Conservation (phyloP, 2,797 vertebrate species). For the Pseudopleuronectes americanus region DNA sequence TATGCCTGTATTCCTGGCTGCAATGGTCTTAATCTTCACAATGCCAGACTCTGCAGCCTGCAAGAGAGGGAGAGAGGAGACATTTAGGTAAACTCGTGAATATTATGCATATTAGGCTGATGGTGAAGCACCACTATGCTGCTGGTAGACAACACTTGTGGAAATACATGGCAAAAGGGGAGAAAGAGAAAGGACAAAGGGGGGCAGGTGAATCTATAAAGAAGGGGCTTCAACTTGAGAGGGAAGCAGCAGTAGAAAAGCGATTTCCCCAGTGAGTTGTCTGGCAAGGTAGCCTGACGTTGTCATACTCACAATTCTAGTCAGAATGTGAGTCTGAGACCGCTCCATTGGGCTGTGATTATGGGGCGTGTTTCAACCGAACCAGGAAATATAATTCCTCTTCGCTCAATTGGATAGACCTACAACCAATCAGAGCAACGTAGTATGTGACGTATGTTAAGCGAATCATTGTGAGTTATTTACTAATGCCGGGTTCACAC, state of each 20-base stretch:
- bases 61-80: slow-evolving; percentile 41
- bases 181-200: slow-evolving; percentile 5
- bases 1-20: slow-evolving; percentile 93
- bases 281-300: too few relatives aligned
- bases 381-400: too few relatives aligned
- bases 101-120: slow-evolving; percentile 17
- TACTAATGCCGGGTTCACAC: too few relatives aligned
- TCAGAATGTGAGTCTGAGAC: too few relatives aligned
- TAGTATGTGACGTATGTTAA: too few relatives aligned
- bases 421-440: too few relatives aligned
- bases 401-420: too few relatives aligned
- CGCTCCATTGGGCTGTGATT: too few relatives aligned
- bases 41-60: slow-evolving; percentile 99
- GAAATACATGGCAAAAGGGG: slow-evolving; percentile 32
- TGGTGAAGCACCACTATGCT: slow-evolving; percentile 3
- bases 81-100: slow-evolving; percentile 24
- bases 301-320: too few relatives aligned
- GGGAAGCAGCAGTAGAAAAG: slow-evolving; percentile 11
- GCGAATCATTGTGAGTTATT: too few relatives aligned
- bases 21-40: slow-evolving; percentile 99
- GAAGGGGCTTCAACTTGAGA: slow-evolving; percentile 23
- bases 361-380: too few relatives aligned
- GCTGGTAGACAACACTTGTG: slow-evolving; percentile 2
- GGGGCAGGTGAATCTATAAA: slow-evolving; percentile 12
- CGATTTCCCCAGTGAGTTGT: slow-evolving; percentile 58